Evolutionary conservation across 2,888 invertebrate genomes (phyloP).

Genomic region (Agriopis marginaria): DNA sequence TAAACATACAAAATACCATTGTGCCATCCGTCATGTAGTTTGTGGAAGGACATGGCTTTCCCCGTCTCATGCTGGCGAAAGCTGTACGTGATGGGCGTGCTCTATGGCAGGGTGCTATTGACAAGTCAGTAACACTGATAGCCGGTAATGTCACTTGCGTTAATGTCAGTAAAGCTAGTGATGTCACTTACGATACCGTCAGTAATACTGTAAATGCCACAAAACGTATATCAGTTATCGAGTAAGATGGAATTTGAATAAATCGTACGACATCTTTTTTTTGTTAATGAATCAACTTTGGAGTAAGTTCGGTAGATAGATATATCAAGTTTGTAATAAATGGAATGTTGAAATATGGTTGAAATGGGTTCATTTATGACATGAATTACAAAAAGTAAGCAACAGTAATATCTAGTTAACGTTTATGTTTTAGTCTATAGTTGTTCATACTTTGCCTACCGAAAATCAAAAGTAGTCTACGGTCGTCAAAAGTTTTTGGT

Average conservation of each 20-base stretch:
- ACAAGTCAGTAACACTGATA: conserved; percentile 18
- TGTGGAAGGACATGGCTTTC: conserved; percentile 53
- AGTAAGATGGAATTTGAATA: background rate
- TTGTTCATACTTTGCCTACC: no score
- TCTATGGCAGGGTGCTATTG: conserved; percentile 38
- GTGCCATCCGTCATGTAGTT: conserved; percentile 33
- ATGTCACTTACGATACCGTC: conserved; percentile 3
- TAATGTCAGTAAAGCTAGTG: background rate
- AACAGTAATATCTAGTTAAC: no score
- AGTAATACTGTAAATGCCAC: background rate
- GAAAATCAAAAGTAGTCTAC: background rate
- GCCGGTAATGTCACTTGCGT: conserved; percentile 10
- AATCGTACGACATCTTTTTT: background rate
- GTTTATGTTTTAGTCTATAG: no score
- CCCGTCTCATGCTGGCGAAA: conserved; percentile 60
- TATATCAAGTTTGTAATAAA: no score
- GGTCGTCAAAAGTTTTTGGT: background rate
- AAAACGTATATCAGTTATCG: background rate
- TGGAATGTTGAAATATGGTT: no score
- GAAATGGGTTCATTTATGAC: no score
- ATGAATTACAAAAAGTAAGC: no score
- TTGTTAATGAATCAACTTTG: no score
- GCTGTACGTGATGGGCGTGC: conserved; percentile 76
- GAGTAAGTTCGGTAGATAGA: no score
- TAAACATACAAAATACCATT: conserved; percentile 17